Evolutionary conservation across 1,140 invertebrate species (phyloP).

Genomic region (Caerostris darwini): DNA sequence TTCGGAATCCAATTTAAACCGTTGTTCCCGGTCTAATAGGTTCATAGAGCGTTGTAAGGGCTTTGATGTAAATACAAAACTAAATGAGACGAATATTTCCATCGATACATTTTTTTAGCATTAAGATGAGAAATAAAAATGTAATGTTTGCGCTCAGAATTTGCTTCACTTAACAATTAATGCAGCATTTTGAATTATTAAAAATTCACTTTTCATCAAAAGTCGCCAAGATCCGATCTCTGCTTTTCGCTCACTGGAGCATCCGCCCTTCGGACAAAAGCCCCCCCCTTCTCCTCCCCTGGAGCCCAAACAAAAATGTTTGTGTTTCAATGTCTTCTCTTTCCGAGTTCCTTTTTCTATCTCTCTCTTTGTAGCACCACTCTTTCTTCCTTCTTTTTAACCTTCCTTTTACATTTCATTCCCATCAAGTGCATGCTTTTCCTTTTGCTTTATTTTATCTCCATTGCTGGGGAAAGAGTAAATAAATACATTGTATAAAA

Average conservation of each 20-base stretch:
- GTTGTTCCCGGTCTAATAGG: too few relatives aligned
- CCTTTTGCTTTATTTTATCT: slow-evolving; percentile 33
- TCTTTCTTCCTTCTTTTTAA: background rate
- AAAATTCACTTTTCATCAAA: too few relatives aligned
- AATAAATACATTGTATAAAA: slow-evolving; percentile 3
- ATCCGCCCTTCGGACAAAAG: background rate
- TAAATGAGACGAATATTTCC: too few relatives aligned
- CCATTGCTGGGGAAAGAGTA: slow-evolving; percentile 22
- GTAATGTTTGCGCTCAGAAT: too few relatives aligned
- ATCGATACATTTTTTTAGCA: too few relatives aligned
- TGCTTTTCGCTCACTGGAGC: background rate
- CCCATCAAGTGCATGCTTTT: slow-evolving; percentile 1
- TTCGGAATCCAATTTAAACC: too few relatives aligned
- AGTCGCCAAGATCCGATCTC: slow-evolving; percentile 2
- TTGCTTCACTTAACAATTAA: too few relatives aligned
- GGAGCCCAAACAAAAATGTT: background rate
- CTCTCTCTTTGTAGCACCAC: background rate
- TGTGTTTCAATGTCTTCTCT: slow-evolving; percentile 27
- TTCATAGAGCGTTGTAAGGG: too few relatives aligned
- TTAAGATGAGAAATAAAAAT: too few relatives aligned
- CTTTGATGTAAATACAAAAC: too few relatives aligned
- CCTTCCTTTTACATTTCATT: slow-evolving; percentile 18
- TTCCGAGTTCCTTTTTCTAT: background rate
- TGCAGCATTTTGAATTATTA: too few relatives aligned
- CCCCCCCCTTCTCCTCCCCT: background rate